phyloP scores from a whole-genome alignment of 30 jellyfish, hydroid and myxozoan genomes.

The Aurelia sp. region DNA sequence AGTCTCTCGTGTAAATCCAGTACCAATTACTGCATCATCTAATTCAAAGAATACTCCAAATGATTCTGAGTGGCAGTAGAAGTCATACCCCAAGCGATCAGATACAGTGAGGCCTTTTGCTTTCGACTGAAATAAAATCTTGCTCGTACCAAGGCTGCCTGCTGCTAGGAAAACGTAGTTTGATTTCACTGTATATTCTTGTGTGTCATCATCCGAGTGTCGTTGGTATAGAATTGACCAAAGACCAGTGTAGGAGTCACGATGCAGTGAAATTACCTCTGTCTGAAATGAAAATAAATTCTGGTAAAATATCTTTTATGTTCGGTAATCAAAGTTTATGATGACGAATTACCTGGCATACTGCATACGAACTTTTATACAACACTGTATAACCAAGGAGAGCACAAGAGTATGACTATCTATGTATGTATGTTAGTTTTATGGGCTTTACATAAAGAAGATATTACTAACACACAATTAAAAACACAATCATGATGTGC shows the following conservation, averaged over 20 bases:
- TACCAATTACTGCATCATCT: neutral
- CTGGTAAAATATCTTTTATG: too few species aligned
- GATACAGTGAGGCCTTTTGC: conserved; percentile 72
- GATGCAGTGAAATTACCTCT: conserved; percentile 59
- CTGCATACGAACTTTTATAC: too few species aligned
- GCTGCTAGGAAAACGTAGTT: conserved; percentile 83
- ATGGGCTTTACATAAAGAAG: too few species aligned
- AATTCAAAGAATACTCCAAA: conserved; percentile 33
- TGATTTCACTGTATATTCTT: conserved; percentile 52
- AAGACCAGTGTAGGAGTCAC: conserved; percentile 72
- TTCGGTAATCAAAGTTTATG: too few species aligned
- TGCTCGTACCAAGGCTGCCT: conserved; percentile 87
- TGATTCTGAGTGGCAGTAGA: conserved; percentile 52
- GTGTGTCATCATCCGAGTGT: conserved; percentile 18
- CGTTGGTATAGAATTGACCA: conserved; percentile 73
- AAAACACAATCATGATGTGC: too few species aligned
- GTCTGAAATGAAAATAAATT: conserved; percentile 21
- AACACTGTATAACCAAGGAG: too few species aligned
- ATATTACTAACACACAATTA: too few species aligned
- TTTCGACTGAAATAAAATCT: conserved; percentile 73
- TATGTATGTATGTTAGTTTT: too few species aligned
- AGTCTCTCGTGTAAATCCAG: conserved; percentile 9
- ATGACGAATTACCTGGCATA: too few species aligned
- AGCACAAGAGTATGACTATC: too few species aligned
- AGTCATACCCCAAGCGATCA: conserved; percentile 65